phyloP scores from a whole-genome alignment of 2,888 invertebrate species.

The Choreutis nemorana region DNA sequence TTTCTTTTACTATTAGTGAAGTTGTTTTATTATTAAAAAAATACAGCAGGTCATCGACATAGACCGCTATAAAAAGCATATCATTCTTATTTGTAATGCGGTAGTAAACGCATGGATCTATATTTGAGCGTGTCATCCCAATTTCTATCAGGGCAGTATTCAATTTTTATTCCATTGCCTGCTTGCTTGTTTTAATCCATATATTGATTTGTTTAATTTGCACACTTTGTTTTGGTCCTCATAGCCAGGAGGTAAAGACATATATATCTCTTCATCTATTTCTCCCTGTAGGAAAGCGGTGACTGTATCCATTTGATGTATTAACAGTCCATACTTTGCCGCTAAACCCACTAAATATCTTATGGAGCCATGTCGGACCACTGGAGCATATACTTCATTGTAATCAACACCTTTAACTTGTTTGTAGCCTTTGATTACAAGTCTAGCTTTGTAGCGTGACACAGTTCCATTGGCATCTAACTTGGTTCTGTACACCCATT shows the following conservation, averaged over 20 bases:
- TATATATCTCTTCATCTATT: constrained; percentile 11
- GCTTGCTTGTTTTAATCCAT: constrained; percentile 8
- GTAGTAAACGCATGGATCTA: constrained; percentile 8
- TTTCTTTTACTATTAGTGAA: constrained; percentile 3
- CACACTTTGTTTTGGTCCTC: constrained; percentile 9
- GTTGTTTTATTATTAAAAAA: constrained; percentile 5
- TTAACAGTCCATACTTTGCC: constrained; percentile 10
- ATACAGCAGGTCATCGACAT: constrained; percentile 2
- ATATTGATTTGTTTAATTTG: constrained; percentile 9
- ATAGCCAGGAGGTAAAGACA: constrained; percentile 9
- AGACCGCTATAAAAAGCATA: not conserved
- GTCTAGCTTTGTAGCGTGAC: not conserved
- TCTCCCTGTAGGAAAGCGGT: constrained; percentile 14
- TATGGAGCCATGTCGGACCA: constrained; percentile 9
- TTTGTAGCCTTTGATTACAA: not conserved
- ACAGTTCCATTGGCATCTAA: constrained; percentile 1
- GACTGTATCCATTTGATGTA: constrained; percentile 13
- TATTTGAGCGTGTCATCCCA: constrained; percentile 2
- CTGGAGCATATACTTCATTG: too few relatives aligned
- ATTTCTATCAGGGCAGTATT: constrained; percentile 4
- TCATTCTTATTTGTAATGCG: too few relatives aligned
- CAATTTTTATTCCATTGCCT: constrained; percentile 9
- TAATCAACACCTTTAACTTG: not conserved
- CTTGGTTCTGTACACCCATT: constrained; percentile 16
- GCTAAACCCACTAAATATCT: constrained; percentile 9